phyloP scores from a whole-genome alignment of 2,797 vertebrate species.

The Phyllotis vaccarum region DNA sequence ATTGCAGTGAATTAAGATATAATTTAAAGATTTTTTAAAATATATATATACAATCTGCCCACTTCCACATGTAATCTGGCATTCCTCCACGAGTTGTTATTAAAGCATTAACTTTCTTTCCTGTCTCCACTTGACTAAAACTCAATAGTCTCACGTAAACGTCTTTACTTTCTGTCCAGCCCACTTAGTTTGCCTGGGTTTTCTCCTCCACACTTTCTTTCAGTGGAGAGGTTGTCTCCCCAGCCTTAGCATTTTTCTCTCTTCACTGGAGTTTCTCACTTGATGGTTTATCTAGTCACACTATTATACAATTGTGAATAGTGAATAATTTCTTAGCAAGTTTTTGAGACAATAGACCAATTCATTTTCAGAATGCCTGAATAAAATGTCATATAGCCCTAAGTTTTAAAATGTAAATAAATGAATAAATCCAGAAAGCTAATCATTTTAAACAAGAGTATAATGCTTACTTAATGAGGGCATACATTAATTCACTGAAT shows the following conservation, averaged over 20 bases:
- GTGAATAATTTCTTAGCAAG: not conserved
- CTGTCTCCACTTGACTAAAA: not conserved
- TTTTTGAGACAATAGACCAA: not conserved
- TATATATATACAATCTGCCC: not conserved
- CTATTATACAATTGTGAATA: not conserved
- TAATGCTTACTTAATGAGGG: constrained; percentile 1
- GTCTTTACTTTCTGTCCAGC: not conserved
- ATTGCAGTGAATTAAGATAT: constrained; percentile 24
- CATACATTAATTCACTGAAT: not conserved
- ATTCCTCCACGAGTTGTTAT: constrained; percentile 35
- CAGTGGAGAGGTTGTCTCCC: not conserved
- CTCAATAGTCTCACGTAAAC: not conserved
- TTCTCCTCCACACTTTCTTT: not conserved
- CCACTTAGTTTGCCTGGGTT: not conserved
- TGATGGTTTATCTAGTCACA: not conserved
- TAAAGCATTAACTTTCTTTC: not conserved
- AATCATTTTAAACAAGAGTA: not conserved
- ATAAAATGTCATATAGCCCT: not conserved
- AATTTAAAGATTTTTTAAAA: not conserved
- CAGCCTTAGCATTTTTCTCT: not conserved
- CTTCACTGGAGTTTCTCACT: constrained; percentile 25
- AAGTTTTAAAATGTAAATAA: not conserved
- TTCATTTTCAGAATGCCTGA: constrained; percentile 41
- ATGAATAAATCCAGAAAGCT: not conserved
- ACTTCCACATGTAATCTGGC: not conserved